A percentile compares a stretch with the other conserved stretches of the same genome.
Conservation (phyloP, 1,140 invertebrate species). For the Magallana ariakensis region DNA sequence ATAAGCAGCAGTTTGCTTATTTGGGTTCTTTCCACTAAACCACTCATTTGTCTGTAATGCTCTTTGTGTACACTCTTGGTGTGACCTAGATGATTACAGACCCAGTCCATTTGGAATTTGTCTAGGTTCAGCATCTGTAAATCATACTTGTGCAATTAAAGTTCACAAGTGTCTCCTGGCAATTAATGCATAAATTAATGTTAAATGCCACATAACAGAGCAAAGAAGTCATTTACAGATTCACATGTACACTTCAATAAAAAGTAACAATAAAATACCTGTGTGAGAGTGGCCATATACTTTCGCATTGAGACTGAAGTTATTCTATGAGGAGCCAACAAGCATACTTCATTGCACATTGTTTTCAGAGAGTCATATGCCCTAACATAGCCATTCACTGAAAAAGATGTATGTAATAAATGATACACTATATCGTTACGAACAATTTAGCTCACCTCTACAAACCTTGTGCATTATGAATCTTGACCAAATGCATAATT, state of each 20-base stretch:
- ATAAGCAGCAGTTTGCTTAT: conserved; percentile 47
- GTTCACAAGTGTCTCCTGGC: conserved; percentile 14
- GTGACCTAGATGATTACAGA: conserved; percentile 43
- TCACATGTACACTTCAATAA: conserved; percentile 16
- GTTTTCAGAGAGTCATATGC: conserved; percentile 50
- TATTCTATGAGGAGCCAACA: conserved; percentile 40
- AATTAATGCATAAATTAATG: conserved; percentile 12
- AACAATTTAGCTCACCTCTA: neutral
- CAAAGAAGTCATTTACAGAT: conserved; percentile 16
- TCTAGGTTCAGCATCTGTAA: conserved; percentile 48
- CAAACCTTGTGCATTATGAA: neutral
- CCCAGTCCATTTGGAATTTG: conserved; percentile 46
- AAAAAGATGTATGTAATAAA: conserved; percentile 10
- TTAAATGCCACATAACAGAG: conserved; percentile 9
- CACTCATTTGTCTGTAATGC: conserved; percentile 47
- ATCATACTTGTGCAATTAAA: conserved; percentile 16
- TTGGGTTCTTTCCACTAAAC: conserved; percentile 44
- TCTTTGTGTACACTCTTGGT: conserved; percentile 45
- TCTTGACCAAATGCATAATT: neutral
- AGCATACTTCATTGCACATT: conserved; percentile 30
- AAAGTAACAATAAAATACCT: conserved; percentile 41
- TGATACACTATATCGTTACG: neutral
- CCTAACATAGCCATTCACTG: conserved; percentile 22
- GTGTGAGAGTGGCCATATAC: conserved; percentile 52
- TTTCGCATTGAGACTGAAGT: conserved; percentile 49